Conservation (phyloP, 2,888 invertebrate genomes). For the Mycalesis mineus region DNA sequence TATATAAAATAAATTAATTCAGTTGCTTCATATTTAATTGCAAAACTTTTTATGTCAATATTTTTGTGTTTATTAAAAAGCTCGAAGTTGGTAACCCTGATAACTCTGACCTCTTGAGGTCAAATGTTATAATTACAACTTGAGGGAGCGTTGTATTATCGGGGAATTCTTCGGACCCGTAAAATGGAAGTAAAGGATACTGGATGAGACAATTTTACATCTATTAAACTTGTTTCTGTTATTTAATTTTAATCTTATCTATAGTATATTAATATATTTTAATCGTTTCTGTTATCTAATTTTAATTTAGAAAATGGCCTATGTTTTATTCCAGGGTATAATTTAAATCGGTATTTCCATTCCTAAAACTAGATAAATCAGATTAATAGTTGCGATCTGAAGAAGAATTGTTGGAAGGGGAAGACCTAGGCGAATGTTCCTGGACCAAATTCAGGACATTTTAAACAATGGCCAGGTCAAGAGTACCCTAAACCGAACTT, state of each 20-base stretch:
- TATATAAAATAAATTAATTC: not conserved
- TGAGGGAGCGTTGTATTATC: conserved; percentile 7
- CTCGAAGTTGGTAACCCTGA: not conserved
- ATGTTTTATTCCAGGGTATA: too few relatives aligned
- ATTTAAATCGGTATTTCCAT: too few relatives aligned
- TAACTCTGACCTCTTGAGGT: not conserved
- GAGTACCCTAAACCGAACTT: too few relatives aligned
- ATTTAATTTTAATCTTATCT: not conserved
- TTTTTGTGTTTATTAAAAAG: not conserved
- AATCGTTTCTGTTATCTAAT: too few relatives aligned
- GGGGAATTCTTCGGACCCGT: conserved; percentile 16
- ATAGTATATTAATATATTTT: not conserved
- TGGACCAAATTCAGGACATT: too few relatives aligned
- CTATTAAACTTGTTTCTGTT: not conserved
- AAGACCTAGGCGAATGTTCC: too few relatives aligned
- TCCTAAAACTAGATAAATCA: too few relatives aligned
- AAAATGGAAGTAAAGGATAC: not conserved
- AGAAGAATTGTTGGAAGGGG: too few relatives aligned
- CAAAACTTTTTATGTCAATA: not conserved
- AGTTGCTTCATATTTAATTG: not conserved
- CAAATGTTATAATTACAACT: conserved; percentile 12
- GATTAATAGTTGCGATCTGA: too few relatives aligned
- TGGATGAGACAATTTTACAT: not conserved
- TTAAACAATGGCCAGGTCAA: too few relatives aligned
- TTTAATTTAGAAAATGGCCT: too few relatives aligned